These are phyloP conservation scores for Clarias magur DNA, from an alignment of 2,113 vertebrate species.

Conservation along the genomic window DNA sequence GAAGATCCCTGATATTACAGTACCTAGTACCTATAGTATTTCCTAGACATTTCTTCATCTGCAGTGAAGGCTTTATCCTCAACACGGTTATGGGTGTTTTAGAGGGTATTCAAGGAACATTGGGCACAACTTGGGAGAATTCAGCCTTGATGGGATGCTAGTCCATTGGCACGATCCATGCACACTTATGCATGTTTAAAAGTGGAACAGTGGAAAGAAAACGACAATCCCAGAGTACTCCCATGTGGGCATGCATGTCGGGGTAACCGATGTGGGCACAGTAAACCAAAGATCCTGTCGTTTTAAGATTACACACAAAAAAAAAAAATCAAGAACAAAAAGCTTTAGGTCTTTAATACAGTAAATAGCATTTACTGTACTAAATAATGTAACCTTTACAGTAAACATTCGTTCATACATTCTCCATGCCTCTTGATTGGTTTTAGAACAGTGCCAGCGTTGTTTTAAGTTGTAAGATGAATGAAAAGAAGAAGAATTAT, in stretches of 20 bases:
- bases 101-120: background rate
- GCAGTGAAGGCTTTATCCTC: background rate
- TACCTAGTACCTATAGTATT: background rate
- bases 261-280: background rate
- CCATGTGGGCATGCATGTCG: background rate
- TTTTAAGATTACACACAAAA: background rate
- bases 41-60: background rate
- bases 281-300: background rate
- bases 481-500: no score
- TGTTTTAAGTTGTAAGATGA: no score
- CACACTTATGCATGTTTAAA: background rate
- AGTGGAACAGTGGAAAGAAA: background rate
- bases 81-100: background rate
- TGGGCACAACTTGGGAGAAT: background rate
- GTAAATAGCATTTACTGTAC: background rate
- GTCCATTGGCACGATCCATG: background rate
- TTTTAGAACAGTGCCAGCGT: no score
- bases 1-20: background rate
- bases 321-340: background rate
- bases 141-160: background rate
- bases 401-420: background rate
- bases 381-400: background rate
- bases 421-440: no score
- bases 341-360: background rate
- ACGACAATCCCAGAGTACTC: background rate